These are phyloP conservation scores for Glossophaga mutica DNA, from an alignment of 2,797 vertebrate genomes.

Conservation along the genomic window DNA sequence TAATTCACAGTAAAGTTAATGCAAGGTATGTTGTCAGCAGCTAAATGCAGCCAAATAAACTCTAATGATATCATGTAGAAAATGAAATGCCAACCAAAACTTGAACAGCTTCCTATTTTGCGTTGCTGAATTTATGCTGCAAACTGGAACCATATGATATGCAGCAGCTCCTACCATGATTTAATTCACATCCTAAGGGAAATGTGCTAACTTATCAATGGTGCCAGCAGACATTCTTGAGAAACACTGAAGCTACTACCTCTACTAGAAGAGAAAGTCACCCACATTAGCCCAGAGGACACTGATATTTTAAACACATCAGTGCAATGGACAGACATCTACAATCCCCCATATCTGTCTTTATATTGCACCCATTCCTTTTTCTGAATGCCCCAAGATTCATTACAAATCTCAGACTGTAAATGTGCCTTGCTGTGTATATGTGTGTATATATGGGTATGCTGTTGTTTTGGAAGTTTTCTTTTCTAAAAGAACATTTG, in stretches of 20 bases:
- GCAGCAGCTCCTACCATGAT: neutral
- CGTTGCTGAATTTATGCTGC: neutral
- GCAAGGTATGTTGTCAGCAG: neutral
- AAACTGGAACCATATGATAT: neutral
- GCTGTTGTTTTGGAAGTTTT: neutral
- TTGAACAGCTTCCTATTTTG: neutral
- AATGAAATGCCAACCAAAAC: neutral
- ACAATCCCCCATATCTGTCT: neutral
- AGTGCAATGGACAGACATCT: neutral
- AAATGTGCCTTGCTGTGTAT: neutral
- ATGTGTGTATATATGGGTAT: rapidly evolving
- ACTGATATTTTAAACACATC: neutral
- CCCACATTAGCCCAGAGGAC: neutral
- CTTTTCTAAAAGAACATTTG: neutral
- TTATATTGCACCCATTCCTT: neutral
- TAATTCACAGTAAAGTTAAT: constrained; percentile 25
- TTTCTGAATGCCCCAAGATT: neutral
- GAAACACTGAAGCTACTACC: neutral
- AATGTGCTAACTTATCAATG: neutral
- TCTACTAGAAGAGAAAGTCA: neutral
- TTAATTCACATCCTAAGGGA: neutral
- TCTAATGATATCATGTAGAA: neutral
- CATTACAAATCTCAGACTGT: neutral
- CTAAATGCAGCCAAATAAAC: neutral
- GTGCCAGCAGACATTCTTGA: neutral